These are phyloP conservation scores for Steinernema khuongi DNA, from an alignment of 1,140 invertebrate genomes.

Conservation along the genomic window DNA sequence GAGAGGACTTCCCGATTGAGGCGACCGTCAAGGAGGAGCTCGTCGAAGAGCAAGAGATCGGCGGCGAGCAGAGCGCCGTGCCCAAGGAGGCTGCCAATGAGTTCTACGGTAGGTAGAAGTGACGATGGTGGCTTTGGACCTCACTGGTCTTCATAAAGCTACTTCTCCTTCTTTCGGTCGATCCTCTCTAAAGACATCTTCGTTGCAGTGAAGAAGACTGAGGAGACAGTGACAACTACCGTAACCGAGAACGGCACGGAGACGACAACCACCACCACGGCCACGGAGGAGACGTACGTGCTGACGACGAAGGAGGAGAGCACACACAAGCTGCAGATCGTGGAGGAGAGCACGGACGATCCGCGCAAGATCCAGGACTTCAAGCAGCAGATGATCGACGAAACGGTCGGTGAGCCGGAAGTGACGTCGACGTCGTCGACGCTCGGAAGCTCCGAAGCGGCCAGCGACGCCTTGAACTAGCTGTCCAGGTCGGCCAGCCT, in stretches of 20 bases:
- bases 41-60: background rate
- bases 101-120: background rate
- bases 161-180: background rate
- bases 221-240: background rate
- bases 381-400: background rate
- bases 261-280: background rate
- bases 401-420: constrained; percentile 5
- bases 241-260: background rate
- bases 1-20: background rate
- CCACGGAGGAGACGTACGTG: background rate
- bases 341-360: background rate
- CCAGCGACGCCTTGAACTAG: background rate
- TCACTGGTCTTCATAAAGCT: too few relatives aligned
- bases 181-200: background rate
- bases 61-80: background rate
- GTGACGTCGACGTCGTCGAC: background rate
- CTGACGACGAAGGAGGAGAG: background rate
- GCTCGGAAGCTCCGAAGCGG: background rate
- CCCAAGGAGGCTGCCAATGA: background rate
- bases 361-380: background rate
- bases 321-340: constrained; percentile 4
- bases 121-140: too few relatives aligned
- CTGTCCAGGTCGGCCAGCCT: background rate
- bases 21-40: background rate
- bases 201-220: background rate